These are phyloP conservation scores for Hemicrepidius hirtus DNA, from an alignment of 2,888 invertebrate genomes.

Conservation along the genomic window DNA sequence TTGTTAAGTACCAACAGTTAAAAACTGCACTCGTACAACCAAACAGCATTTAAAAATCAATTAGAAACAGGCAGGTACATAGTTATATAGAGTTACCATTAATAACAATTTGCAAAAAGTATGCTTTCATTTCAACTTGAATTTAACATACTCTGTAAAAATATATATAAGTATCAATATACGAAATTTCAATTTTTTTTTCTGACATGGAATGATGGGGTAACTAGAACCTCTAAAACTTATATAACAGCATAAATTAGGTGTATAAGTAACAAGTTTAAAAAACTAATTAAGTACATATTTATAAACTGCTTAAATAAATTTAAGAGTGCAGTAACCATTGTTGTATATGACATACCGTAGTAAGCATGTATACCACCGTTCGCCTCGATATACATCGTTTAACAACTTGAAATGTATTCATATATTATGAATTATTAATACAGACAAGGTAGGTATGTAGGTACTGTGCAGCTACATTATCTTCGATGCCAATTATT, in stretches of 20 bases:
- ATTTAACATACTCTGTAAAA: slow-evolving; percentile 44
- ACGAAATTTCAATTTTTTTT: slow-evolving; percentile 31
- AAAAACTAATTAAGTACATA: slow-evolving; percentile 46
- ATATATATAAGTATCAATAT: slow-evolving; percentile 48
- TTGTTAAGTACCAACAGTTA: slow-evolving; percentile 60
- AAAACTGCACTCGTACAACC: slow-evolving; percentile 56
- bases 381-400: slow-evolving; percentile 43
- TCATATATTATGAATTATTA: slow-evolving; percentile 57
- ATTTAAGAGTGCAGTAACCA: slow-evolving; percentile 59
- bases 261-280: slow-evolving; percentile 29
- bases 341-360: slow-evolving; percentile 50
- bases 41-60: slow-evolving; percentile 31
- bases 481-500: slow-evolving; percentile 50
- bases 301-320: slow-evolving; percentile 23
- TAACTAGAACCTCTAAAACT: slow-evolving; percentile 42
- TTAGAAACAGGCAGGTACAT: slow-evolving; percentile 51
- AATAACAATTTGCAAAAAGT: slow-evolving; percentile 29
- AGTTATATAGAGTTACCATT: slow-evolving; percentile 33
- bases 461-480: slow-evolving; percentile 63
- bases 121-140: slow-evolving; percentile 36
- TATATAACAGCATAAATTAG: slow-evolving; percentile 39
- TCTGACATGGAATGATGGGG: slow-evolving; percentile 47
- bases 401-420: slow-evolving; percentile 58
- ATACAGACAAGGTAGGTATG: slow-evolving; percentile 59
- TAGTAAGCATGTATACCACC: slow-evolving; percentile 42